Base-by-base conservation (phyloP, 2,888 invertebrate genomes). In the Dynastes tityus region DNA sequence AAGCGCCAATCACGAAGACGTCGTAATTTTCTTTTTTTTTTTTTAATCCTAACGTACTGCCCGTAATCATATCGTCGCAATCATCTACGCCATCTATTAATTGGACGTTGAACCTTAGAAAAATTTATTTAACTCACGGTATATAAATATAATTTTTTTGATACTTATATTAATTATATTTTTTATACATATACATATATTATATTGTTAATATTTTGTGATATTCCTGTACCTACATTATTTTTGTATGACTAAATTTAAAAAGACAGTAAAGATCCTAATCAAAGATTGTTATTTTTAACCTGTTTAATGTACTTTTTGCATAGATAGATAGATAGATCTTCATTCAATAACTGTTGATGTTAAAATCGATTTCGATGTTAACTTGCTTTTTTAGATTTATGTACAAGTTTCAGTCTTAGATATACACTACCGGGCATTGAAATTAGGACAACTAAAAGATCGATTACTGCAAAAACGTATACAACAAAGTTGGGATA, bases 181-280 rank as follows among this genome's bases (percentile, higher is more conserved):
- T 68, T 51, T 51, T 37, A 51, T 53, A 67, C 40, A 67, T 40
- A 22, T 40, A 45, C 55, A 9, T 58, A 58, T 58, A 58, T 22
- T 58, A 8, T 58, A 67, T 27, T 68, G 68, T 68, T 68, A 68
- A 68, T 49, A 68, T 29, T 51, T 68, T 51, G 68, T 68, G 68
- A 68, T 68, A 68, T 27, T 22, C 51, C 29, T 22, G 29, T 51
- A 22, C 22, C 22, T 22, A 13, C 9, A 16, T 51, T 68, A 51
- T 68, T 68, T 67, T 67, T 68, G 13, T 51, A 68, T 2, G 51
- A 68, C 68, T 11, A 68, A 68, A 68, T 68, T 68, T 51, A 51
- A 68, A 51, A 51, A 51, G 13, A 22, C 51, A 13, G 11, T 29
- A 63, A 29, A 13, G 8, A 45, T 11, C 45, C 11, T 45, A 45